Evolutionary conservation across 2,888 invertebrate species (phyloP), one percentile per base, ranked within the genome.

Genomic region (Tupiocoris notatus): DNA sequence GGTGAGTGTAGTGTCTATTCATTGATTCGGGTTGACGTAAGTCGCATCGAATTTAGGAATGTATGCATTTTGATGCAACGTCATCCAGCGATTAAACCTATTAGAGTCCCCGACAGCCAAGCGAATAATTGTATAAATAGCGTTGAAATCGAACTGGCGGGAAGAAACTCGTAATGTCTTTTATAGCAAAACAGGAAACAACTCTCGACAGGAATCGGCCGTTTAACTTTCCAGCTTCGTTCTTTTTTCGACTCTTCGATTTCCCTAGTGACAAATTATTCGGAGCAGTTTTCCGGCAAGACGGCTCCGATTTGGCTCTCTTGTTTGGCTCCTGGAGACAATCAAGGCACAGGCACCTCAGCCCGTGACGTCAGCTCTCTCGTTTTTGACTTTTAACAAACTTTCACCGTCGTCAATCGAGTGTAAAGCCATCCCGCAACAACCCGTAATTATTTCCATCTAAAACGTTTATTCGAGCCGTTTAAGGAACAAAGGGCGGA

Each of bases 391-490:
- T 57, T 25, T 68, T 22, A 7, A 39, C 39, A 3, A 20, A 70
- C 70, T 70, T 70, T 70, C 70, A 59, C 70, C 23, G 59, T 25
- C 61, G 22, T 24, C 70, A 70, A 70, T 70, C 70, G 58, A 17
- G 6, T 61, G 61, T 70, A 61, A 70, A 70, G 25, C 61, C 25
- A 24, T 39, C 39, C 39, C 12, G 6, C 39, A 39, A 12, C 39
- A 12, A 58, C 7, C 23, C 58, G 59, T 70, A 70, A 70, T 70
- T 70, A 70, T 70, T 70, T 70, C 70, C 70, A 70, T 70, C 70
- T 70, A 70, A 70, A 70, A 57, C 70, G 70, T 70, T 70, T 70
- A 70, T 59, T 59, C 59, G 70, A 70, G 61, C 24, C 70, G 70
- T 70, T 70, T 67, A 56, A 70, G 7, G 59, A 70, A 58, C 21